Base-by-base conservation (phyloP, 2,888 invertebrate species). In the Nomada ruficornis region DNA sequence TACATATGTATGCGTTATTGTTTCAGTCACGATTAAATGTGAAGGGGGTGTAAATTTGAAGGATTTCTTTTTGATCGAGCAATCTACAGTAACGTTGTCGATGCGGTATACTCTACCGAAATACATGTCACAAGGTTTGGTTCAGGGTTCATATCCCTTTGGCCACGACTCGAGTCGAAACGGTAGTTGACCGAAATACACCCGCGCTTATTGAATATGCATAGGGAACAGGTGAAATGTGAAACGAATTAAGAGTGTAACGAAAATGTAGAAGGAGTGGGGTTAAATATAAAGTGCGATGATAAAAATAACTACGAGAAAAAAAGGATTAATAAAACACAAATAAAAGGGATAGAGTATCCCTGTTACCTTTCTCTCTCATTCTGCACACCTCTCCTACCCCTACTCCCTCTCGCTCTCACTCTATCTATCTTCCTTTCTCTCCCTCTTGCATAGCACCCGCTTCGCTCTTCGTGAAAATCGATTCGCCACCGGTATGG, bases 401-500 rank as follows among this genome's bases (percentile, higher is more conserved):
- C 47, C 68, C 59, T 78, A 29, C 77, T 73, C 77, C 18, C 75
- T 72, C 42, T 68, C 68, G 55, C 69, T 59, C 77, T 52, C 80
- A 1, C 7, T 7, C 36, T 36, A 7, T 29, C 29, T 44, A 47
- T 23, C 54, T 44, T 13, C 4, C n/a, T 18, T 36, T 20, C 75
- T 73, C 57, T 70, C 72, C 54, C 71, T 64, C 80, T 55, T 80
- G 73, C 69, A 15, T 63, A 63, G 60, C 78, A 77, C 67, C 78
- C 80, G 78, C 60, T 72, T 74, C 73, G 60, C 81, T 81, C 77
- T 77, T 77, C 82, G 57, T 68, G 82, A 86, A 86, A 88, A 88
- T 88, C 88, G 88, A 88, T 88, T 64, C 86, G 82, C 82, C 65
- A 84, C 82, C 86, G 81, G 88, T 82, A 85, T 83, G 84, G 84